A percentile compares a stretch with the other conserved stretches of the same genome.
Conservation (phyloP, 1,140 invertebrate species). For the Papilio polytes region DNA sequence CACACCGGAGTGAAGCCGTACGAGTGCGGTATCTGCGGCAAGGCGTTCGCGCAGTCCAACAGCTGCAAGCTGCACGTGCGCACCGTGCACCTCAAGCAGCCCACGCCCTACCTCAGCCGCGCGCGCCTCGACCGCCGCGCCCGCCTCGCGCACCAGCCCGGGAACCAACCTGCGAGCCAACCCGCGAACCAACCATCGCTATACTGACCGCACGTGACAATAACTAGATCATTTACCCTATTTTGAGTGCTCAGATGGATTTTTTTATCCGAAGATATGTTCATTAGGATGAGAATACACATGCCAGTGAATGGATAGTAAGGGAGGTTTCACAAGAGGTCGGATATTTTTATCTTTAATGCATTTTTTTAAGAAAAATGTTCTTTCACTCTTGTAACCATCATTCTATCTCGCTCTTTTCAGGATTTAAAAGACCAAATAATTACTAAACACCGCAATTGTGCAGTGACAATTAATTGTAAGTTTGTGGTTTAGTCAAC, state of each 20-base stretch:
- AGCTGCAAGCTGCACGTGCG: slow-evolving; percentile 85
- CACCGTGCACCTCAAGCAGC: slow-evolving; percentile 67
- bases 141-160: background rate
- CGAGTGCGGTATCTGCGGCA: slow-evolving; percentile 91
- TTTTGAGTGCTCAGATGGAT: no score
- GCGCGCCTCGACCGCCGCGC: slow-evolving; percentile 6
- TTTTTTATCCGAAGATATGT: no score
- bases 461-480: background rate
- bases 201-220: background rate
- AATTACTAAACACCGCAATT: background rate
- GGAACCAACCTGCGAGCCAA: background rate
- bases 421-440: background rate
- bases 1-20: slow-evolving; percentile 92
- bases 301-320: background rate
- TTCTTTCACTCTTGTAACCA: no score
- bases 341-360: background rate
- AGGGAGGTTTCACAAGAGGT: background rate
- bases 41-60: slow-evolving; percentile 87
- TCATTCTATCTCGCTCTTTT: no score
- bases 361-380: no score
- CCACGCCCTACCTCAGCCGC: slow-evolving; percentile 60
- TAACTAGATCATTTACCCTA: no score
- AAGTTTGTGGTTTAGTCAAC: background rate
- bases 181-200: slow-evolving; percentile 9
- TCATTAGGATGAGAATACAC: no score